A percentile compares a stretch with the other conserved stretches of the same genome.
phyloP scores from a whole-genome alignment of 2,113 vertebrate species.

The Spilogale gracilis region DNA sequence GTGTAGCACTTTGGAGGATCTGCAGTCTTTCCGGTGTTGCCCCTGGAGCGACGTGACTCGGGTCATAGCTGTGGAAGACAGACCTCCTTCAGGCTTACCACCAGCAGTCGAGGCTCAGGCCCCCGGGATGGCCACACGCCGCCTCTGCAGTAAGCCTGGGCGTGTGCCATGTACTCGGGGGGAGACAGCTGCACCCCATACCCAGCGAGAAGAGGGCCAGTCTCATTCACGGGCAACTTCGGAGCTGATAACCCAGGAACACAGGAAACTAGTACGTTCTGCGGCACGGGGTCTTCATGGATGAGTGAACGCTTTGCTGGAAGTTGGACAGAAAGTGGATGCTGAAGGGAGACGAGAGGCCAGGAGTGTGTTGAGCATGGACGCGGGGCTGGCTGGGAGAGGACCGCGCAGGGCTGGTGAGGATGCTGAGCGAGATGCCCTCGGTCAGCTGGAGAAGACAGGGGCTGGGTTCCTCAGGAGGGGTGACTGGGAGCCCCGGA shows the following conservation, averaged over 20 bases:
- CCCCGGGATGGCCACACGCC: neutral
- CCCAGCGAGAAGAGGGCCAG: neutral
- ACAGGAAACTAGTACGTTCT: neutral
- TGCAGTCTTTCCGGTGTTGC: neutral
- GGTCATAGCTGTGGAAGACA: neutral
- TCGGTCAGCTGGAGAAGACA: neutral
- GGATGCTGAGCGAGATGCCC: neutral
- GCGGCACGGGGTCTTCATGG: neutral
- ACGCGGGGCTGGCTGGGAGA: accelerated
- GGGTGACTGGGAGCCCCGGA: neutral
- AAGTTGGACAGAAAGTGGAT: neutral
- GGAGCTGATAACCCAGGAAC: neutral
- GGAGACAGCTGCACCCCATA: accelerated
- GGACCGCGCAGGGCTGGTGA: accelerated
- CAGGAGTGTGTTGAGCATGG: neutral
- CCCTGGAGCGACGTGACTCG: neutral
- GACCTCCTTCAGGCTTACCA: neutral
- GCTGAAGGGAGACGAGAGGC: neutral
- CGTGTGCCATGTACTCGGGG: accelerated
- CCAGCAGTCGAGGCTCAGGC: neutral
- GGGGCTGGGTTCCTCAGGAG: neutral
- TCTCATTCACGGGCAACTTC: neutral
- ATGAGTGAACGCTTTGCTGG: neutral
- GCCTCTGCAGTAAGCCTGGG: neutral
- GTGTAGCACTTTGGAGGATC: neutral